Evolutionary conservation across 2,113 vertebrate species (phyloP), one percentile per base, ranked within the genome.

Genomic region (Lamprologus tigripictilis): DNA sequence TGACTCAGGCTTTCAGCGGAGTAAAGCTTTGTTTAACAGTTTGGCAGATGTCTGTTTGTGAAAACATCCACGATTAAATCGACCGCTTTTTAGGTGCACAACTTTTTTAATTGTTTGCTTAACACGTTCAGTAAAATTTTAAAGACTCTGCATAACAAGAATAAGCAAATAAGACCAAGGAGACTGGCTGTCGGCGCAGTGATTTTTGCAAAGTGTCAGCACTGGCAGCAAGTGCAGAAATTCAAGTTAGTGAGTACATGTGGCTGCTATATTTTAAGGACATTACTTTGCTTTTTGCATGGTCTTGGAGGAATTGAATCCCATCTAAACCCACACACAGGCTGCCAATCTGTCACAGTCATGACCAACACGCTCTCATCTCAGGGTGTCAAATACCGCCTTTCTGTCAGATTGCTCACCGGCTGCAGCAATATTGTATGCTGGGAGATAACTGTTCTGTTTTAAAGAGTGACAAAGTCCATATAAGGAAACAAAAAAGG

Each of bases 1-100:
- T 92, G 92, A 94, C 92, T 92, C 90, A 93, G 92, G 88, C 88
- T 88, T 93, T 95, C 66, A 66, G 61, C 51, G 26, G 86, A 87
- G 78, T 81, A 80, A 92, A 90, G 82, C 89, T 89, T 90, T 91
- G 84, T 93, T 92, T 49, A 54, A 83, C 71, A 8, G 82, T 61
- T 21, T 4, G 7, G 76, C 79, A 84, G 61, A 47, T 73, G 71
- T 42, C 35, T 81, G 45, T 86, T 49, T 40, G 7, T 37, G 6
- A 80, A 82, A 7, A 68, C 19, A 13, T 79, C 47, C 7, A 6
- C 33, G 26, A 58, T 57, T 28, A 54, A 81, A 88, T 11, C 6
- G 7, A 47, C 12, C 49, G 13, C 66, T 53, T 76, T 37, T 82
- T 40, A 79, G 53, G 57, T 13, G 49, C 79, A n/a, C 12, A 7